Base-by-base conservation (phyloP, 2,888 invertebrate species). In the Chaetoderma sp. region DNA sequence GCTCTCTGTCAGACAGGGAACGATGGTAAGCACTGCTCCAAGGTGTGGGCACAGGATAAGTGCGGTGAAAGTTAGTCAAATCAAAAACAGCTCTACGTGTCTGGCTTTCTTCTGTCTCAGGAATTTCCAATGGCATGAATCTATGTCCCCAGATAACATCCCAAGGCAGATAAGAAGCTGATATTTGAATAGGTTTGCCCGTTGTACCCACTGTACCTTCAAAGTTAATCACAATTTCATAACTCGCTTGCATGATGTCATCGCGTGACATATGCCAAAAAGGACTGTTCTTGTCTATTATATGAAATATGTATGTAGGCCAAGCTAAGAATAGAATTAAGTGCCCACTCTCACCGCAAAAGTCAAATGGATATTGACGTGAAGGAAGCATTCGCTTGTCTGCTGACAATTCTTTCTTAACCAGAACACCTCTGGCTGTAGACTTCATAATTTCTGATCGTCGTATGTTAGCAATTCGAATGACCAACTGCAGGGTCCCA, bases 311-410 rank as follows among this genome's bases (percentile, higher is more conserved):
- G 32, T 94, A 96, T 78, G 94, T 95, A 3, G 98, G 98, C 98
- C 98, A 98, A 76, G 97, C 95, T 86, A 98, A 94, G 90, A 98
- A 96, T 72, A 98, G 91, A 64, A 94, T 91, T 86, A 96, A 95
- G 83, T 94, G 94, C 77, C 94, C 94, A 16, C 93, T 93, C 78
- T 95, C 95, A 0, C 95, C 94, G 77, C 95, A 95, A 36, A 95
- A 94, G 2, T 92, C 92, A 83, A 97, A 88, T 88, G 95, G 94
- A 83, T 94, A 93, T 87, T 96, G 96, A 88, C 94, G 94, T 86
- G 96, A 94, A 25, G 95, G 94, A 80, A 97, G 88, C 66, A 93
- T 89, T 86, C 96, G 95, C 39, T 96, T 95, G 86, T 96, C 96
- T 77, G 92, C 91, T 0, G 95, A 91, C 85, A 93, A 92, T 90